Conservation (phyloP, 2,888 invertebrate species). For the Uloborus plumipes region DNA sequence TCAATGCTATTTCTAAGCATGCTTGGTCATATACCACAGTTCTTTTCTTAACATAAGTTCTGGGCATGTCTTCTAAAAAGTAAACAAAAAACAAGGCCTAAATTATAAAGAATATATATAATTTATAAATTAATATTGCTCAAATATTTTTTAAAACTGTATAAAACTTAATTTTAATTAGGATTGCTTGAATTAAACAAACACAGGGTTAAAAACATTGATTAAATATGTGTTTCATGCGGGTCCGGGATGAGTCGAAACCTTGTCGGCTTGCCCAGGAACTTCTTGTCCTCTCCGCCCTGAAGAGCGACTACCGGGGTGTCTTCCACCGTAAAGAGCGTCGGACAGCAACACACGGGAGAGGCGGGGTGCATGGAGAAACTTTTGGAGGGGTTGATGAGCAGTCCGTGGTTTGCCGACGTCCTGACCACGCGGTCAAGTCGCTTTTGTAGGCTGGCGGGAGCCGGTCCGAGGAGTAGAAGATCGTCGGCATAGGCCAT, state of each 20-base stretch:
- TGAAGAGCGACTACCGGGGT: not conserved
- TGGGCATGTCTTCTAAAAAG: too few species aligned
- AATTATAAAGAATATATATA: too few species aligned
- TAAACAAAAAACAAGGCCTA: too few species aligned
- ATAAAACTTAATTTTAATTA: too few species aligned
- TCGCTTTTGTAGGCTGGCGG: not conserved
- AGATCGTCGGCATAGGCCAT: slow-evolving; percentile 3
- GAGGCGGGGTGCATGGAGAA: not conserved
- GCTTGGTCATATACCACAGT: too few species aligned
- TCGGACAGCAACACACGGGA: not conserved
- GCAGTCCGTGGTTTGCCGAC: not conserved
- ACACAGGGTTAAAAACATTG: too few species aligned
- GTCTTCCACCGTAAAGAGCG: not conserved
- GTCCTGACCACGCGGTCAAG: not conserved
- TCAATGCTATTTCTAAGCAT: too few species aligned
- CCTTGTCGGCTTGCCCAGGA: not conserved
- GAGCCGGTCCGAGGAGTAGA: not conserved
- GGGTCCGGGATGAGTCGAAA: not conserved
- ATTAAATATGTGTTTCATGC: too few species aligned
- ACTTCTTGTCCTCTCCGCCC: not conserved
- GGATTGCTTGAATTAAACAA: too few species aligned
- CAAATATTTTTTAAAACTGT: too few species aligned
- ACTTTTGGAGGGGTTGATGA: not conserved
- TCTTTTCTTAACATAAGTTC: too few species aligned
- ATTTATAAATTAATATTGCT: too few species aligned